These are phyloP conservation scores for Tarsius wallacei DNA, from an alignment of 2,797 vertebrate genomes.

Conservation along the genomic window DNA sequence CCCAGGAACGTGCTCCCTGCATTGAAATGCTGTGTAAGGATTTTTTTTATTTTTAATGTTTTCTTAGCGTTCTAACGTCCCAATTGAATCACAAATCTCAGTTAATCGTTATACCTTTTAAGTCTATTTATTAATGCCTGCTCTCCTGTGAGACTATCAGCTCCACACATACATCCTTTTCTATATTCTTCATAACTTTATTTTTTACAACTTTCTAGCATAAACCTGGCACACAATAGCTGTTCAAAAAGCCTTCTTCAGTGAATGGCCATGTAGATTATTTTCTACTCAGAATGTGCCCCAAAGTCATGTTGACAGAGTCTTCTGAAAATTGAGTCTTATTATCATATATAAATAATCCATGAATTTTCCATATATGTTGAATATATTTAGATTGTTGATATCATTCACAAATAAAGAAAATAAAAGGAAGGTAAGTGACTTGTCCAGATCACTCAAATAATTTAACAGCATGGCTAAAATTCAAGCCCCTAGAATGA, in stretches of 20 bases:
- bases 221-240: rapidly evolving
- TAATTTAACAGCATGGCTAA: not conserved
- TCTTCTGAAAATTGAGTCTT: not conserved
- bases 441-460: not conserved
- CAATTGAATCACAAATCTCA: not conserved
- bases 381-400: not conserved
- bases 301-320: not conserved
- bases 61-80: not conserved
- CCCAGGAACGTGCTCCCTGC: not conserved
- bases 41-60: not conserved
- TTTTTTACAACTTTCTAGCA: not conserved
- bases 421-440: not conserved
- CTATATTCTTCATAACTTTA: not conserved
- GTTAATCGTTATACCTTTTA: not conserved
- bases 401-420: not conserved
- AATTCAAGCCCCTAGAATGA: not conserved
- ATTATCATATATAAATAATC: not conserved
- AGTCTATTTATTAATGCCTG: not conserved
- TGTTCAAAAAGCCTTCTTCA: not conserved
- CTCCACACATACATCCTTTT: rapidly evolving
- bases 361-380: not conserved
- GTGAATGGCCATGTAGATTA: not conserved
- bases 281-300: not conserved
- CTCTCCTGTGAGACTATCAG: not conserved
- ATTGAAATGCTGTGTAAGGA: not conserved